Evolutionary conservation across 1,140 invertebrate genomes (phyloP), one percentile per base, ranked within the genome.

Genomic region (Cydia pomonella): DNA sequence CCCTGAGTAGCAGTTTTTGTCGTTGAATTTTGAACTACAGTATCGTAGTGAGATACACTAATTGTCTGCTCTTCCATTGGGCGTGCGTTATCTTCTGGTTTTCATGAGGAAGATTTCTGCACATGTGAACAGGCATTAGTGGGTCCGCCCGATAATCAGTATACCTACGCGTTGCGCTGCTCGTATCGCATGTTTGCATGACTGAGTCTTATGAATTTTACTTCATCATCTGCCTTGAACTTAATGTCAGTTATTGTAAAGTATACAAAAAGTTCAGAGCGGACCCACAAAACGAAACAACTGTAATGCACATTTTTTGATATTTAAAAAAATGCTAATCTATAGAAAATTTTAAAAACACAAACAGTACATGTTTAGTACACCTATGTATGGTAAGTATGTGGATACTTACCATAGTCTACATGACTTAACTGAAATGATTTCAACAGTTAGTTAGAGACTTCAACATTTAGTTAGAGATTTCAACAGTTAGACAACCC

Each of bases 161-260:
- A 73, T 72, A n/a, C n/a, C n/a, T n/a, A 47, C 72, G 66, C 73
- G 73, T 75, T 41, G 21, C 75, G 76, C 76, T 75, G 75, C 73
- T 73, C 71, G 66, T 74, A 69, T 78, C 64, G 76, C 73, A 79
- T 79, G 80, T 69, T 25, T 73, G 80, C 80, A 82, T 80, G 80
- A 75, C 6, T 66, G 23, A 41, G 9, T 18, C n/a, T 66, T 66
- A 33, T 21, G 16, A 10, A 18, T 9, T 38, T 18, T 33, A 27
- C 10, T 18, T 41, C 7, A 69, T 69, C 13, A 38, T 69, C 9
- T 21, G 27, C 16, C 16, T 18, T 38, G 64, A 66, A 66, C 27
- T 6, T 66, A 16, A 66, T 44, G 9, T 18, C 10, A 66, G 25
- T 66, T 66, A n/a, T 33, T 29, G 16, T 16, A n/a, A 4, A 13